These are phyloP conservation scores for Clostera curtula DNA, from an alignment of 2,888 invertebrate species.

Conservation along the genomic window DNA sequence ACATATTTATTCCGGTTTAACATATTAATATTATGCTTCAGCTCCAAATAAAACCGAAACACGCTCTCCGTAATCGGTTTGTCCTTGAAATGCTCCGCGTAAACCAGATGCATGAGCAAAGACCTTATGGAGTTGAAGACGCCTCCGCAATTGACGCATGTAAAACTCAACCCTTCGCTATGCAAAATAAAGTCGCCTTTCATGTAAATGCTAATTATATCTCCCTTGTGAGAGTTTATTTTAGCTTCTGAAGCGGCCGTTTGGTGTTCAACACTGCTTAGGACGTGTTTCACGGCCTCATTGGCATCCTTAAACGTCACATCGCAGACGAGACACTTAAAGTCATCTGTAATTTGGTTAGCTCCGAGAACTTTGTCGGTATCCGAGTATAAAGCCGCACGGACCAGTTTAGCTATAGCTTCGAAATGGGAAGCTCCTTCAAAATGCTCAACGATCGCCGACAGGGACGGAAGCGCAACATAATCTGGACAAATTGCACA, in stretches of 20 bases:
- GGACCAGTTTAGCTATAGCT: conserved; percentile 45
- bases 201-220: conserved; percentile 64
- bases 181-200: conserved; percentile 53
- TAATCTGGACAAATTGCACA: conserved; percentile 55
- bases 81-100: conserved; percentile 48
- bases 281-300: conserved; percentile 43
- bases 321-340: conserved; percentile 47
- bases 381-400: conserved; percentile 43
- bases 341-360: conserved; percentile 33
- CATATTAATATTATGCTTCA: conserved; percentile 64
- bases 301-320: conserved; percentile 31
- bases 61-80: conserved; percentile 52
- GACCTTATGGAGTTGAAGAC: conserved; percentile 57
- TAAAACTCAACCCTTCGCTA: conserved; percentile 51
- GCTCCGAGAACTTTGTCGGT: conserved; percentile 30
- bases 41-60: conserved; percentile 61
- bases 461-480: conserved; percentile 55
- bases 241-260: conserved; percentile 37
- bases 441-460: conserved; percentile 60
- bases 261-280: conserved; percentile 50
- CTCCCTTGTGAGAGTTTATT: conserved; percentile 39
- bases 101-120: conserved; percentile 50
- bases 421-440: conserved; percentile 52
- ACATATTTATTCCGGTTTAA: conserved; percentile 56
- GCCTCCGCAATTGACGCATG: conserved; percentile 43